Conservation (phyloP, 2,113 vertebrate species). For the Dolichotis patagonum region DNA sequence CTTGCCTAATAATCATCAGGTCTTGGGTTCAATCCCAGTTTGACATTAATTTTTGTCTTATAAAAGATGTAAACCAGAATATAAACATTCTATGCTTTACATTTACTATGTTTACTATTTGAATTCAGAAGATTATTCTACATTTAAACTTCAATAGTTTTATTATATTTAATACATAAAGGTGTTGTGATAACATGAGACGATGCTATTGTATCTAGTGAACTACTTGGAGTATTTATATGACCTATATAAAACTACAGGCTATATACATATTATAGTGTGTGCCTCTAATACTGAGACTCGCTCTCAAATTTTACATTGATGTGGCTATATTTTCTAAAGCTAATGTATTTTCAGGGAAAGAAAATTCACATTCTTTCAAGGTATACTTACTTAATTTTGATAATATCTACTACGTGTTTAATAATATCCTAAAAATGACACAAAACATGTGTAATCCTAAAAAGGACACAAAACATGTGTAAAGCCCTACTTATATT, state of each 20-base stretch:
- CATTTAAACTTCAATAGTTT: neutral
- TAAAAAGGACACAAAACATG: neutral
- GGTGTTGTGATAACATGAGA: neutral
- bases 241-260: neutral
- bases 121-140: neutral
- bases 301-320: neutral
- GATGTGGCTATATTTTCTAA: neutral
- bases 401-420: neutral
- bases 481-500: neutral
- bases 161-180: neutral
- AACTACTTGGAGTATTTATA: neutral
- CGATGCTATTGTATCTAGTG: neutral
- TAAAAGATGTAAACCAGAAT: neutral
- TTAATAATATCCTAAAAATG: constrained; percentile 15
- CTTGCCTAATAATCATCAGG: neutral
- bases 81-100: neutral
- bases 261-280: too few relatives aligned
- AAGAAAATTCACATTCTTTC: neutral
- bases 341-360: neutral
- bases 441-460: neutral
- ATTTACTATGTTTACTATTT: neutral
- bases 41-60: neutral
- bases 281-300: neutral
- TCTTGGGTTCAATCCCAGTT: neutral
- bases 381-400: neutral